Evolutionary conservation across 2,888 invertebrate species (phyloP).

Genomic region (Drosophila nr. perissopoda): DNA sequence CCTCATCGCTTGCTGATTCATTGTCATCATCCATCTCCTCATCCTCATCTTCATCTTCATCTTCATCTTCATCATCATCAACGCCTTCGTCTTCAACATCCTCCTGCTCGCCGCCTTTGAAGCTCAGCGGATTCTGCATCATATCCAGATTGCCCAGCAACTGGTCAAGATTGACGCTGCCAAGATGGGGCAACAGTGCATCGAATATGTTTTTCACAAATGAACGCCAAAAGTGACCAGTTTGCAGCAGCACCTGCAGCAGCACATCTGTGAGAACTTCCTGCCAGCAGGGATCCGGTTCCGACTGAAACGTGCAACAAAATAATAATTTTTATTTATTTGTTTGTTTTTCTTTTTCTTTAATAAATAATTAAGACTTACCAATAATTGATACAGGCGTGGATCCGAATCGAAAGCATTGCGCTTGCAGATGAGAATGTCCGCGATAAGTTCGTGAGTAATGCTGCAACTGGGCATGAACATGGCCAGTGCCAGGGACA

Average conservation of each 20-base stretch:
- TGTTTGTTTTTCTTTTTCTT: too few relatives aligned
- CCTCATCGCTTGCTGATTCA: background rate
- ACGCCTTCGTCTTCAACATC: background rate
- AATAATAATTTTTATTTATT: background rate
- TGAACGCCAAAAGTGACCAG: slow-evolving; percentile 49
- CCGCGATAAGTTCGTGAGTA: slow-evolving; percentile 24
- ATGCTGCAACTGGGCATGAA: slow-evolving; percentile 23
- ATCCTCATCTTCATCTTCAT: too few relatives aligned
- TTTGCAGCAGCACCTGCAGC: slow-evolving; percentile 54
- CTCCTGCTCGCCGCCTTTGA: slow-evolving; percentile 2
- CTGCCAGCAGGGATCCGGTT: slow-evolving; percentile 48
- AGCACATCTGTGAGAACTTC: slow-evolving; percentile 64
- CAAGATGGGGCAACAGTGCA: slow-evolving; percentile 41
- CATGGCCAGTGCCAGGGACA: slow-evolving; percentile 48
- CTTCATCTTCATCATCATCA: slow-evolving; percentile 12
- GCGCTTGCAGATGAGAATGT: slow-evolving; percentile 53
- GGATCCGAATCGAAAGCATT: slow-evolving; percentile 23
- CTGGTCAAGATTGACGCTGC: slow-evolving; percentile 46
- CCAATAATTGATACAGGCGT: too few relatives aligned
- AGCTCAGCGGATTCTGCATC: slow-evolving; percentile 48
- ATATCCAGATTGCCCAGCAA: slow-evolving; percentile 51
- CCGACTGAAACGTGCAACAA: background rate
- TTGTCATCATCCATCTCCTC: slow-evolving; percentile 11
- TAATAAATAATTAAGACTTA: background rate
- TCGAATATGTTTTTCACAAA: slow-evolving; percentile 41